These are phyloP conservation scores for Tachina grossa DNA, from an alignment of 2,888 invertebrate species.

Conservation along the genomic window DNA sequence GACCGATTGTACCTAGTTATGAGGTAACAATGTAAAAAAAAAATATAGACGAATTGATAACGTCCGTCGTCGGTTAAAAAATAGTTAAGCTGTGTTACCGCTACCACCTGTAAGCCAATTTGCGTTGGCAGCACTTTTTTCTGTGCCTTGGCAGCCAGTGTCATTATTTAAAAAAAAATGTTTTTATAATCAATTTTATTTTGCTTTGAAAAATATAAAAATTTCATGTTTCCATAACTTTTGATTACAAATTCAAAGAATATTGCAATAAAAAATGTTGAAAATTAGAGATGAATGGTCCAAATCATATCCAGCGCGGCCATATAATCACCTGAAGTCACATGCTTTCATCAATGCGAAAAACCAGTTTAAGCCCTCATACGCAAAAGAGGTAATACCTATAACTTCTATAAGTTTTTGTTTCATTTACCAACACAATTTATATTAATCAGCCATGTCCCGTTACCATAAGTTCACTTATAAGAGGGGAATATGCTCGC, in stretches of 20 bases:
- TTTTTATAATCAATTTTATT: neutral
- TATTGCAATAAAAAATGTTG: neutral
- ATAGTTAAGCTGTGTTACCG: too few species aligned
- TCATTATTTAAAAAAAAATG: too few species aligned
- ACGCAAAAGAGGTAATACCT: conserved; percentile 74
- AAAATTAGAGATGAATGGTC: conserved; percentile 73
- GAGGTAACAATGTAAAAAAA: too few species aligned
- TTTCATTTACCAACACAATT: neutral
- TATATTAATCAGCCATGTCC: conserved; percentile 63
- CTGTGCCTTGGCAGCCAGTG: too few species aligned
- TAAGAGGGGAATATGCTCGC: conserved; percentile 75
- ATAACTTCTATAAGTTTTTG: conserved; percentile 19
- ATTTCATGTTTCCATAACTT: neutral
- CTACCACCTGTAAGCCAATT: too few species aligned
- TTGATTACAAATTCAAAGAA: neutral
- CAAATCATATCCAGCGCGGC: conserved; percentile 66
- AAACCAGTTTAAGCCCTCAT: conserved; percentile 70
- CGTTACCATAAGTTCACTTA: conserved; percentile 70
- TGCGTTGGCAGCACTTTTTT: too few species aligned
- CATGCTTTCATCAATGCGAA: conserved; percentile 49
- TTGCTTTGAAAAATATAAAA: neutral
- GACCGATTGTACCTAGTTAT: too few species aligned
- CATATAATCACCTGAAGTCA: conserved; percentile 73
- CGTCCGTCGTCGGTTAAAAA: too few species aligned
- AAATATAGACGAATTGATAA: too few species aligned